A percentile compares a stretch with the other conserved stretches of the same genome.
phyloP scores from a whole-genome alignment of 2,113 vertebrate genomes.

The Oncorhynchus masou region DNA sequence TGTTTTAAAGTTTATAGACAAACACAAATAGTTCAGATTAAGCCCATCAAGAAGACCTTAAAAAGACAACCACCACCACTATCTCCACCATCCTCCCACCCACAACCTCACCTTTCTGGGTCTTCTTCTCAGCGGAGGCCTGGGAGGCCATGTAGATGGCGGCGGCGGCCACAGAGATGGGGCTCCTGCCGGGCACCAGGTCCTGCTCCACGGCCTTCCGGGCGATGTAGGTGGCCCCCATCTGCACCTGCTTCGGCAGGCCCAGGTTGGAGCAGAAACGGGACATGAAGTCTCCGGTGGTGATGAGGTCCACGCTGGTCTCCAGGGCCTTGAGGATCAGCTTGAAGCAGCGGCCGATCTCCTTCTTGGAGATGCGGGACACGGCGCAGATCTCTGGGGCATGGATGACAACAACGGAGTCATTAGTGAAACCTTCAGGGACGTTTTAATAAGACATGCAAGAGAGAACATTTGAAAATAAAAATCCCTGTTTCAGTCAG shows the following conservation, averaged over 20 bases:
- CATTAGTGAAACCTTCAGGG: not conserved
- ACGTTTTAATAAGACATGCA: not conserved
- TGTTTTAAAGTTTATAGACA: too few relatives aligned
- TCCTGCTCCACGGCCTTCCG: constrained; percentile 95
- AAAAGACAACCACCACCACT: not conserved
- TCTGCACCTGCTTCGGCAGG: constrained; percentile 96
- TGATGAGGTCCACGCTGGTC: constrained; percentile 98
- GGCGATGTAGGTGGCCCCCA: constrained; percentile 95
- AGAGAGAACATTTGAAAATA: not conserved
- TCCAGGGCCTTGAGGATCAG: constrained; percentile 97
- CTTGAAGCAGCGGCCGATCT: constrained; percentile 98
- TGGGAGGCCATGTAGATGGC: constrained; percentile 99
- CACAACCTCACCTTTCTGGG: constrained; percentile 88
- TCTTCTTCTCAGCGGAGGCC: constrained; percentile 96
- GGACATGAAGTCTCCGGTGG: constrained; percentile 98
- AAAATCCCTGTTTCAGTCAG: too few relatives aligned
- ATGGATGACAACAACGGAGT: not conserved
- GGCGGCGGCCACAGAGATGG: constrained; percentile 95
- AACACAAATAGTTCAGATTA: too few relatives aligned
- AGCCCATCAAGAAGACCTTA: too few relatives aligned
- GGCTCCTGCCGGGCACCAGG: constrained; percentile 94
- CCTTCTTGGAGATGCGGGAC: constrained; percentile 97
- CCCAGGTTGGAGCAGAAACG: constrained; percentile 98
- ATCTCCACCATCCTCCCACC: not conserved
- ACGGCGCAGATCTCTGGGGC: constrained; percentile 94